phyloP scores from a whole-genome alignment of 2,113 vertebrate species.

The Xiphorhynchus elegans region DNA sequence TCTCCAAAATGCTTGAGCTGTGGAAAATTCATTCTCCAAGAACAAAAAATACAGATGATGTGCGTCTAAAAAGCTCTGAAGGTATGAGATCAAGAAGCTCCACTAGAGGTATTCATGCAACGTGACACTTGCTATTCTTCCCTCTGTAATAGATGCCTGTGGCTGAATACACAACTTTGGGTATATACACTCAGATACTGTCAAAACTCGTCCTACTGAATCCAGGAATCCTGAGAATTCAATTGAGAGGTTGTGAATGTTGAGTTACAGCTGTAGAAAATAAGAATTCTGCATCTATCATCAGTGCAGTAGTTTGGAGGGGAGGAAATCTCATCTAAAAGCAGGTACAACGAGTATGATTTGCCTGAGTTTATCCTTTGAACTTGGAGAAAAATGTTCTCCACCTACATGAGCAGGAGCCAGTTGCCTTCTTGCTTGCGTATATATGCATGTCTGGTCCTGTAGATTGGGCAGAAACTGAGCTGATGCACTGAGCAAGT shows the following conservation, averaged over 20 bases:
- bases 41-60: not conserved
- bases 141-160: not conserved
- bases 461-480: slow-evolving; percentile 16
- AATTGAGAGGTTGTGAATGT: not conserved
- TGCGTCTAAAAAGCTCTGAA: not conserved
- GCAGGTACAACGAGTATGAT: not conserved
- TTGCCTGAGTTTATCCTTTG: slow-evolving; percentile 21
- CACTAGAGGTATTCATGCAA: not conserved
- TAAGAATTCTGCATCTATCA: not conserved
- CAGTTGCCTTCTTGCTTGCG: not conserved
- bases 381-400: slow-evolving; percentile 31
- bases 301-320: not conserved
- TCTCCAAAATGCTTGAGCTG: not conserved
- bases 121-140: not conserved
- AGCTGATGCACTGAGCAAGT: not conserved
- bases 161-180: not conserved
- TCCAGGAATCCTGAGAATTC: not conserved
- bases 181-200: not conserved
- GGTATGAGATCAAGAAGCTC: not conserved
- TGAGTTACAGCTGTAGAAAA: not conserved
- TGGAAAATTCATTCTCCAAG: not conserved
- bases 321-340: not conserved
- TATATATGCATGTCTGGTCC: not conserved
- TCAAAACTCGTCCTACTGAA: not conserved
- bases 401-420: not conserved